phyloP scores from a whole-genome alignment of 2,113 vertebrate genomes.

The Platanista minor region DNA sequence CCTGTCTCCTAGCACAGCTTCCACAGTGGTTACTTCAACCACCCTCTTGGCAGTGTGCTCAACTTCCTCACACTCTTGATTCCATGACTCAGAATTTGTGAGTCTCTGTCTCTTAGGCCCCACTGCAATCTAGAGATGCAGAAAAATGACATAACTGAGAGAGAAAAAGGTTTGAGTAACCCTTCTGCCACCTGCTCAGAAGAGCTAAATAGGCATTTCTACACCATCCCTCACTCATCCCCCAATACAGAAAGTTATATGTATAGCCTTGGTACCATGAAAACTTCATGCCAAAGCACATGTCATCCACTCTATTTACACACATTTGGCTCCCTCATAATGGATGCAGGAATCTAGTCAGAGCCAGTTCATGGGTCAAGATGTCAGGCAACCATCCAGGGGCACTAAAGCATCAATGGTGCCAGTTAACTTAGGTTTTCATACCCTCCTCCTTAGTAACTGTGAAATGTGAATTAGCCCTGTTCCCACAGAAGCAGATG shows the following conservation, averaged over 20 bases:
- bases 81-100: background rate
- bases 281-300: background rate
- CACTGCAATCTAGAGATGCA: background rate
- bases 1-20: background rate
- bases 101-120: background rate
- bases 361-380: background rate
- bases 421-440: background rate
- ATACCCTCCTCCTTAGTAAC: background rate
- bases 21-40: background rate
- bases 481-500: background rate
- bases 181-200: background rate
- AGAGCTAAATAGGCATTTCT: slow-evolving; percentile 1
- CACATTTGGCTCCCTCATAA: background rate
- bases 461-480: background rate
- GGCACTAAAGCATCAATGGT: background rate
- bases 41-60: background rate
- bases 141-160: background rate
- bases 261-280: background rate
- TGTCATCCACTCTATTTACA: background rate
- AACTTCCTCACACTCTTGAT: background rate
- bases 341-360: background rate
- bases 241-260: background rate
- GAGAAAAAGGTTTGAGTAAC: background rate
- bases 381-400: background rate
- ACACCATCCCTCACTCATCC: background rate